Evolutionary conservation across 2,888 invertebrate species (phyloP), one percentile per base, ranked within the genome.

Genomic region (Apodemia zela): DNA sequence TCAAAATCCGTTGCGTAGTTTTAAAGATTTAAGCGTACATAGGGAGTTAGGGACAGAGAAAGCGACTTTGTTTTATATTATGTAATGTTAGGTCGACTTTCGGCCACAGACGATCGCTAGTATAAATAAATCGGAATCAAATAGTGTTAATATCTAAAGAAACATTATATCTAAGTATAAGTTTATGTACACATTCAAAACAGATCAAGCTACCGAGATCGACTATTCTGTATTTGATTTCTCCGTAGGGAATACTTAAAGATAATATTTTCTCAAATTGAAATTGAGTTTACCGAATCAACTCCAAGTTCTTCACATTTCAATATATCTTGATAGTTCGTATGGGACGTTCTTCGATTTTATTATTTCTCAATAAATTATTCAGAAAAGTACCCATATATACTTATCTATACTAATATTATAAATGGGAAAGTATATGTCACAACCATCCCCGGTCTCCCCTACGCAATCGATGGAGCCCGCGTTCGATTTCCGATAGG

Each of bases 211-310:
- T 54, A 54, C 54, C 7, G n/a, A 54, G 21, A 54, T 29, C 54
- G 0, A 54, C 54, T 54, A 54, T 54, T 54, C 54, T 54, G 15
- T 54, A 54, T 54, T 15, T 25, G 25, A 54, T 54, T 25, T 15
- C 54, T 25, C 54, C 10, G 15, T 0, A 25, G 54, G 13, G 54
- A 25, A 21, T 15, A 54, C 25, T 54, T 54, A 54, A 21, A 54
- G 54, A 54, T 54, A 29, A 29, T 54, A 54, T 54, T 54, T 54
- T 54, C 54, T 29, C 54, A 54, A 54, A 54, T 54, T 54, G 54
- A 54, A 54, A 54, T 54, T 54, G 54, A 54, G 54, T 57, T 57
- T 57, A 57, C 25, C 25, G 29, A 25, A 21, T 57, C 29, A 57
- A 25, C 54, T 57, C 51, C 54, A 25, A 29, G 29, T 29, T 29